phyloP scores from a whole-genome alignment of 2,797 vertebrate species.

The Gorsachius magnificus region DNA sequence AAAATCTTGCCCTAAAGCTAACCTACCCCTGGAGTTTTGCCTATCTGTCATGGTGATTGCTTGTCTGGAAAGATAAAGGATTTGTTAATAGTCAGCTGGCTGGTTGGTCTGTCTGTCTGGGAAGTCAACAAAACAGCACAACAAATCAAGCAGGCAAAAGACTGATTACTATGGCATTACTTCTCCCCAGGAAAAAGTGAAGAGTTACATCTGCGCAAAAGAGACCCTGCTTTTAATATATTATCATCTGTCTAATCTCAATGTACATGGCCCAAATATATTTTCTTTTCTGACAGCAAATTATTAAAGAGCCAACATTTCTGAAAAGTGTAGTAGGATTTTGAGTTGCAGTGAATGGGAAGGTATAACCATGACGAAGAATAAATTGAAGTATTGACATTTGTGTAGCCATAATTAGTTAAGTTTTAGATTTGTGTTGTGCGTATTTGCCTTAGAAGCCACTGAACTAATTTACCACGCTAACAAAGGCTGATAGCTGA shows the following conservation, averaged over 20 bases:
- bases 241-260: not conserved
- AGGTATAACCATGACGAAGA: not conserved
- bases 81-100: conserved; percentile 23
- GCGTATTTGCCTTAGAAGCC: not conserved
- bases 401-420: not conserved
- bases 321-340: not conserved
- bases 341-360: not conserved
- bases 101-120: not conserved
- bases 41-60: not conserved
- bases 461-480: not conserved
- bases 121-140: not conserved
- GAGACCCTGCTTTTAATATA: not conserved
- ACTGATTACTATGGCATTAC: not conserved
- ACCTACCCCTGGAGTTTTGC: conserved; percentile 38
- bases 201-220: not conserved
- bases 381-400: not conserved
- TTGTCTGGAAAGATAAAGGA: conserved; percentile 21
- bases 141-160: not conserved
- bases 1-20: conserved; percentile 65
- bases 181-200: not conserved
- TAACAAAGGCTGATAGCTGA: not conserved
- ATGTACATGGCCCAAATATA: not conserved
- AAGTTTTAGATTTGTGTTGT: not conserved
- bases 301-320: not conserved
- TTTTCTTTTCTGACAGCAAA: not conserved